Evolutionary conservation across 2,888 invertebrate genomes (phyloP), one percentile per base, ranked within the genome.

Genomic region (Eupithecia inturbata): DNA sequence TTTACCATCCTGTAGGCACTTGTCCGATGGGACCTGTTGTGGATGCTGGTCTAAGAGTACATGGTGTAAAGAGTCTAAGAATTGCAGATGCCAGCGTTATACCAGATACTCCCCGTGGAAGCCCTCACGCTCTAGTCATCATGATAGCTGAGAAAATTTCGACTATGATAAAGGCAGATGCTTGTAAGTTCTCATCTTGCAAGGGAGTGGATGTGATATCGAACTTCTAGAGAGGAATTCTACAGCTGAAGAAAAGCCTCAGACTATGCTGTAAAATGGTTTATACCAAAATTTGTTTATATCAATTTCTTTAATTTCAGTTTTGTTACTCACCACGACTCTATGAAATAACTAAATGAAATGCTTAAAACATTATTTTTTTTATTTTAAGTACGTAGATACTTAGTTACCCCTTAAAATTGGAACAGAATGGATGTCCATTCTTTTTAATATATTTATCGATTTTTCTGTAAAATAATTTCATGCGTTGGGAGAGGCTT

Each of bases 11-110:
- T 0, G 77, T 73, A 1, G 76, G 83, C 53, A 80, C 82, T 3
- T 83, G 83, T 74, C 33, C 80, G 10, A 82, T 83, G 81, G 80
- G 79, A 0, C 14, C 72, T 7, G 84, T 83, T 0, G 77, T 82
- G 5, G 80, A 82, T 68, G 63, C 69, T 5, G 67, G 73, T n/a
- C 73, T 88, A 5, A 82, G 70, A 64, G 95, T 95, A 0, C 87
- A 94, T 79, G 95, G 95, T 0, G 88, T 96, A 0, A n/a, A 31
- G 5, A n/a, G 0, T 88, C 91, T 74, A 88, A 88, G 96, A 63
- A 95, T 96, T 1, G 95, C 95, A 0, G 96, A 96, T 79, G 95
- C 95, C 0, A 95, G 96, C 78, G 91, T 96, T 6, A 96, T 96
- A 95, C 96, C 96, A 0, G 86, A 87, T 28, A 93, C 95, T 0